Percentiles rank a stretch among this genome's conserved stretches.
Evolutionary conservation across 30 jellyfish, hydroid and myxozoan genomes (phyloP).

Genomic region (Rhopilema esculentum): DNA sequence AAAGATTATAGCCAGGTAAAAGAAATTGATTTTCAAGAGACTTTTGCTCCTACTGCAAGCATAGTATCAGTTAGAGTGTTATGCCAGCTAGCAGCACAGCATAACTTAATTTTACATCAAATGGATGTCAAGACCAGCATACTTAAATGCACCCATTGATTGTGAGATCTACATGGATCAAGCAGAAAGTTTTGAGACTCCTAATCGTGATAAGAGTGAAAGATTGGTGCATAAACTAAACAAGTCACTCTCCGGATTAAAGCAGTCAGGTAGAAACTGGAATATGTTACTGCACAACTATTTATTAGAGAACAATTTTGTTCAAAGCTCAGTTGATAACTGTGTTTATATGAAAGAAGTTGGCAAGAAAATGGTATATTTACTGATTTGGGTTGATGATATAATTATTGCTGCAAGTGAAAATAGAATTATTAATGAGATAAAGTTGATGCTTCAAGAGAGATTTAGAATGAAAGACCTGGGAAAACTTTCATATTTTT

Average conservation of each 20-base stretch:
- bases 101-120: slow-evolving; percentile 25
- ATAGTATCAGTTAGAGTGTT: slow-evolving; percentile 10
- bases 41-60: slow-evolving; percentile 51
- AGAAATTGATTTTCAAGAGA: slow-evolving; percentile 24
- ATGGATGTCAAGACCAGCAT: slow-evolving; percentile 64
- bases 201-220: neutral
- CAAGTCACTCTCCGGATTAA: too few relatives aligned
- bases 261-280: too few relatives aligned
- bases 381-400: too few relatives aligned
- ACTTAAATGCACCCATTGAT: slow-evolving; percentile 30
- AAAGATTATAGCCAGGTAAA: slow-evolving; percentile 33
- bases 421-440: neutral
- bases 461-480: slow-evolving; percentile 23
- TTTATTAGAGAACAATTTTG: too few relatives aligned
- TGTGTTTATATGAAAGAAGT: too few relatives aligned
- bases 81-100: slow-evolving; percentile 3
- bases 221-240: slow-evolving; percentile 3
- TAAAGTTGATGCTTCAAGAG: neutral
- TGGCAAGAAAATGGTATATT: too few relatives aligned
- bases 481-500: neutral
- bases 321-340: too few relatives aligned
- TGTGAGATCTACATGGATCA: slow-evolving; percentile 35
- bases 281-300: too few relatives aligned
- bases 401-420: slow-evolving; percentile 4
- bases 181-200: slow-evolving; percentile 40